These are phyloP conservation scores for Malurus melanocephalus DNA, from an alignment of 2,113 vertebrate genomes.

Conservation along the genomic window DNA sequence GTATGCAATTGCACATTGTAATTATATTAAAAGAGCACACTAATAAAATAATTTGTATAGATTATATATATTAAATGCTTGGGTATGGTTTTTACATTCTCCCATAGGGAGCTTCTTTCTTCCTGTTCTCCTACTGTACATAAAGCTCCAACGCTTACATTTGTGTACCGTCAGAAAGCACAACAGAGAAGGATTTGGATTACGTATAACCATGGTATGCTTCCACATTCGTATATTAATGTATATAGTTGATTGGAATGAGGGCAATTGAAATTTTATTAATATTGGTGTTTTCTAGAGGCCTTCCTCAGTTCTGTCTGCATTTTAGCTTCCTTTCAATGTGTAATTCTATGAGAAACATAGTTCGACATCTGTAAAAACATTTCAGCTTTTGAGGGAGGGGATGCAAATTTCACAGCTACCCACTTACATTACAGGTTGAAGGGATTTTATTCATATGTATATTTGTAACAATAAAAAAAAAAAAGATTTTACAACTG, in stretches of 20 bases:
- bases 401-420: conserved; percentile 66
- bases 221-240: conserved; percentile 47
- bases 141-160: conserved; percentile 60
- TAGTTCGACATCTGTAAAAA: conserved; percentile 70
- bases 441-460: conserved; percentile 83
- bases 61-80: conserved; percentile 80
- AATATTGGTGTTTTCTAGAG: conserved; percentile 69
- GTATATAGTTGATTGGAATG: conserved; percentile 69
- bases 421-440: conserved; percentile 72
- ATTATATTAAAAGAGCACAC: conserved; percentile 82
- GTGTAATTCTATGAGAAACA: conserved; percentile 64
- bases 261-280: conserved; percentile 64
- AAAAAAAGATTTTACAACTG: conserved; percentile 84
- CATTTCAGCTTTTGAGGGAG: conserved; percentile 45
- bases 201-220: conserved; percentile 29
- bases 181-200: conserved; percentile 42
- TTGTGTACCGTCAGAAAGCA: conserved; percentile 50
- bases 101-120: conserved; percentile 69
- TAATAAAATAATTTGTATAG: conserved; percentile 83
- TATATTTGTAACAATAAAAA: conserved; percentile 91
- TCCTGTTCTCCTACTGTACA: conserved; percentile 64
- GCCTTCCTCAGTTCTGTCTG: conserved; percentile 69
- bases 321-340: conserved; percentile 72
- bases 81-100: conserved; percentile 77
- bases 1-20: conserved; percentile 81